phyloP scores from a whole-genome alignment of 2,797 vertebrate genomes.

The Cossypha niveicapilla region DNA sequence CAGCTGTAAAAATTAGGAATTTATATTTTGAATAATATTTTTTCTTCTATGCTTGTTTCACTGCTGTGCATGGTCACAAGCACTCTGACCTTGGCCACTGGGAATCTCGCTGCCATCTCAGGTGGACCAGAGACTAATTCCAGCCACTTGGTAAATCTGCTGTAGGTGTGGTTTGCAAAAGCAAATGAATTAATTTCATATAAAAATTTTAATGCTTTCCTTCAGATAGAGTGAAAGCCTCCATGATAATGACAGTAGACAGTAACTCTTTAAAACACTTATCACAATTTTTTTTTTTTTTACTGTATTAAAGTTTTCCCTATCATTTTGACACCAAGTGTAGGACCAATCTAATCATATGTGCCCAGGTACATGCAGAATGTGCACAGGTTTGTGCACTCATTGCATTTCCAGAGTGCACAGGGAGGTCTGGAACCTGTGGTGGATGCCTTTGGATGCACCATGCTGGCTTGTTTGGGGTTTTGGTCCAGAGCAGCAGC shows the following conservation, averaged over 20 bases:
- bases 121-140: too few relatives aligned
- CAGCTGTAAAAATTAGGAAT: neutral
- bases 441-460: neutral
- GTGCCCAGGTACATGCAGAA: too few relatives aligned
- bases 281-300: neutral
- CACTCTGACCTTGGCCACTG: too few relatives aligned
- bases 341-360: neutral
- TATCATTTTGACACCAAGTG: neutral
- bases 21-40: neutral
- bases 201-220: neutral
- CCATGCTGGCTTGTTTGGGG: fast-evolving
- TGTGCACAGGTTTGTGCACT: neutral
- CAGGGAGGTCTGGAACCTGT: neutral
- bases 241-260: neutral
- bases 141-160: neutral
- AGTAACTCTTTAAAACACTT: neutral
- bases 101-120: too few relatives aligned
- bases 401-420: neutral
- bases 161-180: neutral
- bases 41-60: neutral
- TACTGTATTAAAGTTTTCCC: neutral
- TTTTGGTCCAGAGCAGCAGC: neutral
- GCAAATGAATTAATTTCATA: neutral
- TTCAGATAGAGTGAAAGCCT: neutral
- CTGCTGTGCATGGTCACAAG: too few relatives aligned